Evolutionary conservation across 2,113 vertebrate species (phyloP), one percentile per base, ranked within the genome.

Genomic region (Nerophis ophidion): DNA sequence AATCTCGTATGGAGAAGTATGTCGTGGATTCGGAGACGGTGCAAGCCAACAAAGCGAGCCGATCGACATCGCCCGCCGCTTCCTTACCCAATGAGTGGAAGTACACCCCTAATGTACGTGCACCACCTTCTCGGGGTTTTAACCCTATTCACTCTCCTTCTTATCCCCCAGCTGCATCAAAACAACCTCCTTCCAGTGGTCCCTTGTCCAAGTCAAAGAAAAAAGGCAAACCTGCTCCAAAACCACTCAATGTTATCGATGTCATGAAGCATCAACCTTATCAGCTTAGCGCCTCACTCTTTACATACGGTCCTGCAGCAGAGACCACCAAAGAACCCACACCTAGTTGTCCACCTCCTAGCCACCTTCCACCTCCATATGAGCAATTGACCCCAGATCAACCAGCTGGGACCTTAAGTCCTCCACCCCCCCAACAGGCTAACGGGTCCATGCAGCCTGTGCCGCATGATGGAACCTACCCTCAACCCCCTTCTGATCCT

Each of bases 181-280:
- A 95, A 76, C 88, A 76, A 82, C 70, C 89, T 74, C 72, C 85
- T 86, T 8, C 88, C 13, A 77, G 79, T 1, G 84, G 77, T 17
- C 88, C 90, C 63, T 48, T 61, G 26, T 52, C 56, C 58, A 89
- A 90, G 82, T 71, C 73, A 51, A 91, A 90, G 76, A 90, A 85
- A 81, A 92, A 91, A 92, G 85, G 67, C 14, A 87, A 89, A 92
- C 92, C 90, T 80, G 66, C 91, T 55, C 93, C 90, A 62, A 99
- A 98, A 87, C 88, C 89, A 17, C 93, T 99, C 55, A 94, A 91
- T 73, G 88, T 93, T 60, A 72, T 98, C 75, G 94, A 99, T 75
- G 93, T 99, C 64, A 99, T 99, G 97, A 98, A 97, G 74, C 95
- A 98, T 80, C 92, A 98, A 16, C 95, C 96, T 0, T 98, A 99